These are phyloP conservation scores for Hormaphis cornu DNA, from an alignment of 1,140 invertebrate species.

Conservation along the genomic window DNA sequence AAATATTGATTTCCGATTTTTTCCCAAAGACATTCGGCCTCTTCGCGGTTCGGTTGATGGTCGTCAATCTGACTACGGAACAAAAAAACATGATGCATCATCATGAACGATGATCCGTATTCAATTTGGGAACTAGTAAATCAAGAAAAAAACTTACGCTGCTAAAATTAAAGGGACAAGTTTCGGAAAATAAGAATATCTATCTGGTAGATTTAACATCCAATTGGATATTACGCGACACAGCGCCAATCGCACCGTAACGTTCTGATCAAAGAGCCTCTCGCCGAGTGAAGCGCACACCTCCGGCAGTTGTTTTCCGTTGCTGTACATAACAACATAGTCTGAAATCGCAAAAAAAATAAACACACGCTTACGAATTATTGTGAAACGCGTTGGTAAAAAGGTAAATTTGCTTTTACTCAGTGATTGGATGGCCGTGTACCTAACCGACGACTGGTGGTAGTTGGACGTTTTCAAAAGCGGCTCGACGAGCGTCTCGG, in stretches of 20 bases:
- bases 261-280: slow-evolving; percentile 63
- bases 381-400: no score
- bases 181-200: slow-evolving; percentile 68
- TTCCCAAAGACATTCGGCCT: slow-evolving; percentile 55
- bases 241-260: slow-evolving; percentile 55
- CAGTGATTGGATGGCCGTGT: slow-evolving; percentile 61
- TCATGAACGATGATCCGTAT: neutral
- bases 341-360: slow-evolving; percentile 41
- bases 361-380: neutral
- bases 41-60: slow-evolving; percentile 50
- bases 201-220: slow-evolving; percentile 58
- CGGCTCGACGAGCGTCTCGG: slow-evolving; percentile 61
- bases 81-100: neutral
- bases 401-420: no score
- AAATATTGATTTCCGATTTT: slow-evolving; percentile 57
- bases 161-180: slow-evolving; percentile 67
- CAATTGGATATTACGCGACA: slow-evolving; percentile 56
- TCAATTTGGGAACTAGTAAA: neutral
- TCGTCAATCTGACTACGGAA: slow-evolving; percentile 56
- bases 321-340: slow-evolving; percentile 50
- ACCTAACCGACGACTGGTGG: slow-evolving; percentile 69
- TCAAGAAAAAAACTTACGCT: slow-evolving; percentile 43
- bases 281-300: slow-evolving; percentile 59
- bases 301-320: slow-evolving; percentile 53
- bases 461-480: slow-evolving; percentile 61